phyloP scores from a whole-genome alignment of 2,113 vertebrate species.

The Scopus umbretta region DNA sequence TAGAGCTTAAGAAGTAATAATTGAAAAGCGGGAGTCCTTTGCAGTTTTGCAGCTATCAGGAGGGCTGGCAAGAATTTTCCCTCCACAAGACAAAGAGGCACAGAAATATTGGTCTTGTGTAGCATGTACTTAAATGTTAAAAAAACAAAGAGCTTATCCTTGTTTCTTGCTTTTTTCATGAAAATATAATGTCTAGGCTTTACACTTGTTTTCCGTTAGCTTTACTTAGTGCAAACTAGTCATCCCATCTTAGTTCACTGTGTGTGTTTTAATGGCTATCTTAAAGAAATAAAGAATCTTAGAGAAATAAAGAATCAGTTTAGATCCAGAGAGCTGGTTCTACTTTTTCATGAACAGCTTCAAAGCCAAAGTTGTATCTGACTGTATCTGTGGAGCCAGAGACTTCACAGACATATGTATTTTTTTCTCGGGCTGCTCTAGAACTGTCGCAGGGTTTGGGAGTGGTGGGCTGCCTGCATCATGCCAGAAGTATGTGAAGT shows the following conservation, averaged over 20 bases:
- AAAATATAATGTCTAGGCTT: not conserved
- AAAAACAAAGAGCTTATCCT: not conserved
- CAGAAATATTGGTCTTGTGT: not conserved
- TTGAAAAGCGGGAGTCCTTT: not conserved
- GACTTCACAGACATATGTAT: not conserved
- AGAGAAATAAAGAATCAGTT: not conserved
- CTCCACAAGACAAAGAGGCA: not conserved
- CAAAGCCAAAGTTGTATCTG: not conserved
- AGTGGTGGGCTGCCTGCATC: slow-evolving; percentile 47
- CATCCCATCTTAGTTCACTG: not conserved
- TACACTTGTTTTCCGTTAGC: not conserved
- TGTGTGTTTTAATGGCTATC: not conserved
- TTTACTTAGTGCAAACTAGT: not conserved
- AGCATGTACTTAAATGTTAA: not conserved
- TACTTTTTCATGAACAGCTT: not conserved
- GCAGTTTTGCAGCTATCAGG: not conserved
- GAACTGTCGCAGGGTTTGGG: not conserved
- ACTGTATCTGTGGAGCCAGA: not conserved
- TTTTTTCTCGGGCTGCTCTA: slow-evolving; percentile 4
- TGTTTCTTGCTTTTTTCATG: not conserved
- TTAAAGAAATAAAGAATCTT: too few relatives aligned
- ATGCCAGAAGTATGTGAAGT: slow-evolving; percentile 31
- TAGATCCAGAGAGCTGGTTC: not conserved
- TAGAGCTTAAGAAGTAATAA: not conserved
- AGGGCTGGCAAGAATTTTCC: not conserved